These are phyloP conservation scores for Aegithalos caudatus DNA, from an alignment of 2,113 vertebrate genomes.

Conservation along the genomic window DNA sequence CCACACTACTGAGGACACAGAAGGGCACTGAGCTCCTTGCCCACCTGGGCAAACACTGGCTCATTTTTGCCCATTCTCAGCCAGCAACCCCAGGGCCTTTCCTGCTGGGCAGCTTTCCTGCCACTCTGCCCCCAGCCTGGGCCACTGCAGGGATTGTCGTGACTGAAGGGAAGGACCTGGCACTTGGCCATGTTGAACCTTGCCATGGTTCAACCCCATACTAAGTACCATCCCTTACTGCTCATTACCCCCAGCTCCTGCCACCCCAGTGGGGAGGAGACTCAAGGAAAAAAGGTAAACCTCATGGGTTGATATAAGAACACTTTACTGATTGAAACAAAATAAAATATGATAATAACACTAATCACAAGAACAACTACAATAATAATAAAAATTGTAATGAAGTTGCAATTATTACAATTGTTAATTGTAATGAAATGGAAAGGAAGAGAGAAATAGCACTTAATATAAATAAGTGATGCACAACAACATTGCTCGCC, in stretches of 20 bases:
- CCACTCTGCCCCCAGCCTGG: not conserved
- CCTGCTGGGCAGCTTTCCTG: not conserved
- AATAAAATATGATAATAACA: not conserved
- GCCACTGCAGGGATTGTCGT: fast-evolving
- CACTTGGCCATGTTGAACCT: not conserved
- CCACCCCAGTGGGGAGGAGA: no score
- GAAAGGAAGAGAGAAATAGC: not conserved
- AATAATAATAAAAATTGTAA: not conserved
- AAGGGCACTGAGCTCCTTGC: not conserved
- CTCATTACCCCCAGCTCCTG: not conserved
- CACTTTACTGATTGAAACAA: not conserved
- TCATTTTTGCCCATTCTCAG: fast-evolving
- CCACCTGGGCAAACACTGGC: fast-evolving
- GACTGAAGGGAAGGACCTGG: not conserved
- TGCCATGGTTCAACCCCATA: not conserved
- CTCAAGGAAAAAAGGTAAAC: not conserved
- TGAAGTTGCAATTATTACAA: not conserved
- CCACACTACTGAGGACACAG: not conserved
- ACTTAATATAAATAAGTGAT: not conserved
- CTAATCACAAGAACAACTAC: not conserved
- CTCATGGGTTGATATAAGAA: not conserved
- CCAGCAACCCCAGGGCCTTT: not conserved
- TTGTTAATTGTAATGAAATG: not conserved
- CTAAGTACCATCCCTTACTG: not conserved
- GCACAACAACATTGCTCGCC: not conserved